Conservation (phyloP, 2,797 vertebrate genomes). For the Parauchenoglanis ngamensis region DNA sequence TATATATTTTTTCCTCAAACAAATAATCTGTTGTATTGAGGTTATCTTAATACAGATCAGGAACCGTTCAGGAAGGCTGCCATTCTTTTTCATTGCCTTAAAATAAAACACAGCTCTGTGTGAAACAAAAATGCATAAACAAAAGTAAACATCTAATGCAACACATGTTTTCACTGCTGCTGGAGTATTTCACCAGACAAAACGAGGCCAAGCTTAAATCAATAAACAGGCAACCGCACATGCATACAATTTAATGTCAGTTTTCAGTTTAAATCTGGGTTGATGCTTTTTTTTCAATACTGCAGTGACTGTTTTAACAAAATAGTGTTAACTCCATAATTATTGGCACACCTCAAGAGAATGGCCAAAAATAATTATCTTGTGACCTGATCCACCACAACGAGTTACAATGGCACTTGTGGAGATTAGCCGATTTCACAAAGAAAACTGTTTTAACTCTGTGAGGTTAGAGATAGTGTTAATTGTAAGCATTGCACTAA, state of each 20-base stretch:
- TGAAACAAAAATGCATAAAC: conserved; percentile 18
- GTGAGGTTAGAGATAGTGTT: too few relatives aligned
- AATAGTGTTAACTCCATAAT: not conserved
- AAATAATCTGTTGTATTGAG: conserved; percentile 9
- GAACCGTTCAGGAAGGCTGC: not conserved
- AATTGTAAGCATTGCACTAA: too few relatives aligned
- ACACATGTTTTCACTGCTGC: conserved; percentile 1
- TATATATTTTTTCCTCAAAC: not conserved
- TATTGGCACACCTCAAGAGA: not conserved
- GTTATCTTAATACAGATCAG: not conserved
- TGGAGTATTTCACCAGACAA: conserved; percentile 4
- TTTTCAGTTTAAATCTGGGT: not conserved
- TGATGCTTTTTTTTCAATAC: not conserved
- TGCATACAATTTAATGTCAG: not conserved
- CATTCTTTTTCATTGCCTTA: not conserved
- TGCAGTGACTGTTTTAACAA: not conserved
- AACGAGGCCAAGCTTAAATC: not conserved
- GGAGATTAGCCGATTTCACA: too few relatives aligned
- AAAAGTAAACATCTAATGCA: conserved; percentile 25
- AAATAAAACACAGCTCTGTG: conserved; percentile 12
- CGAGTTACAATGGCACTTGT: too few relatives aligned
- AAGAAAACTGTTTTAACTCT: too few relatives aligned
- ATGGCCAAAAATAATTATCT: not conserved
- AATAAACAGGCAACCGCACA: not conserved
- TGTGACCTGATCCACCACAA: too few relatives aligned